Evolutionary conservation across 2,797 vertebrate genomes (phyloP).

Genomic region (Aythya fuligula): DNA sequence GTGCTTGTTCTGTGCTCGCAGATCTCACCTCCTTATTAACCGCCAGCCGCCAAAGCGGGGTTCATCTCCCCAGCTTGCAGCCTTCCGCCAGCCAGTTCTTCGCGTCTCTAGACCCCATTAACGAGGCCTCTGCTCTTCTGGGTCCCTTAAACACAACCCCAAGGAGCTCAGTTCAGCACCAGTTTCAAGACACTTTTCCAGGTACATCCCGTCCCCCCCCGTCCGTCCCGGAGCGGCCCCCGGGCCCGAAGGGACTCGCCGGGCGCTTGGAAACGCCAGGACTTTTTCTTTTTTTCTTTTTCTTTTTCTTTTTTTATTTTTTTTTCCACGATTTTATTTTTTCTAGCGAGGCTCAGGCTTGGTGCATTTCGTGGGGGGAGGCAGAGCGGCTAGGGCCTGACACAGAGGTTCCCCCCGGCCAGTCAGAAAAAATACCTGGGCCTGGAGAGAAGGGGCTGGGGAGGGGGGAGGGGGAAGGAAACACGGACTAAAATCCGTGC

Average conservation of each 20-base stretch:
- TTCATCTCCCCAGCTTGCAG: conserved; percentile 88
- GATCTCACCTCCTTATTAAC: conserved; percentile 97
- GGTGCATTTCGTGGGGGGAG: not conserved
- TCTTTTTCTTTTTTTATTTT: not conserved
- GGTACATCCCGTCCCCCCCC: conserved; percentile 80
- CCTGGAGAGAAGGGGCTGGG: not conserved
- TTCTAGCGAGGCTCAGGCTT: not conserved
- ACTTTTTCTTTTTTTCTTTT: not conserved
- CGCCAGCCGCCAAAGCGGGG: conserved; percentile 89
- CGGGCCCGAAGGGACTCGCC: not conserved
- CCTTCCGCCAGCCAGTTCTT: conserved; percentile 93
- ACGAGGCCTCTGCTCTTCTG: conserved; percentile 92
- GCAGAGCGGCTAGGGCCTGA: not conserved
- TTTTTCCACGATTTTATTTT: not conserved
- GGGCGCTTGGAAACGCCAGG: not conserved
- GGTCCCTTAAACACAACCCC: conserved; percentile 89
- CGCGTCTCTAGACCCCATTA: conserved; percentile 94
- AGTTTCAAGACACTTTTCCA: conserved; percentile 99
- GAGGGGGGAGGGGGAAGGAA: not conserved
- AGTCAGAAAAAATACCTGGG: not conserved
- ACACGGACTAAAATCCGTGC: not conserved
- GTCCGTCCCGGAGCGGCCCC: not conserved
- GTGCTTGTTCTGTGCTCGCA: conserved; percentile 79
- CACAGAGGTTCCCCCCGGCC: not conserved
- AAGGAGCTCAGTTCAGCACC: conserved; percentile 96